Evolutionary conservation across 2,113 vertebrate genomes (phyloP), one percentile per base, ranked within the genome.

Genomic region (Oryzias celebensis): DNA sequence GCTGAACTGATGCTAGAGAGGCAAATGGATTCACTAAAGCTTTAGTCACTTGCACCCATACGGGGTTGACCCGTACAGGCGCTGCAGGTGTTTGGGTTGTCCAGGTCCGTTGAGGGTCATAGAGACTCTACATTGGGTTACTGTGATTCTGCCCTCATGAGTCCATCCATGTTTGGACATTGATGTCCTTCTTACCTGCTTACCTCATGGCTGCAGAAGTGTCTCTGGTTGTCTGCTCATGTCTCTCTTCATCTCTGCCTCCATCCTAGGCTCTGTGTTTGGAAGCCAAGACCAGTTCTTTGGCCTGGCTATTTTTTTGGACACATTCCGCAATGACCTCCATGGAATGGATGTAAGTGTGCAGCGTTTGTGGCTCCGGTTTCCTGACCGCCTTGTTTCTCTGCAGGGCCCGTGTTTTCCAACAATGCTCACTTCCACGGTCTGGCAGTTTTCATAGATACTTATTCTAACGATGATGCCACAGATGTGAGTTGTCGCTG

Each of bases 391-490:
- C 79, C 82, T 75, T 77, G 73, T 76, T 68, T 87, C 77, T 85
- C 90, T 54, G 50, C 88, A 98, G 97, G 97, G 58, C 93, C 96
- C 59, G 94, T 96, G 56, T 98, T 96, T 92, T 96, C 95, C 91
- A 96, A 94, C 93, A 96, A 93, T 88, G 96, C 94, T 80, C 91
- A 94, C 59, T 99, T 98, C 82, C 94, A 96, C 0, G 97, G 97
- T 22, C 89, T 99, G 90, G 96, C 95, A 17, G 90, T 98, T 64
- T 98, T 98, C 90, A 88, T 99, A 88, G 96, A 99, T 86, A 98
- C 97, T 0, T 99, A 98, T 60, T 95, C 95, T 84, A 99, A 99
- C 1, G 95, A 98, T 71, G 96, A 98, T 64, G 91, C 93, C 0
- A 93, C 94, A 0, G 96, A 98, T 89, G 97, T 99, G 92, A 94